Base-by-base conservation (phyloP, 2,888 invertebrate genomes). In the Cloeon dipterum region DNA sequence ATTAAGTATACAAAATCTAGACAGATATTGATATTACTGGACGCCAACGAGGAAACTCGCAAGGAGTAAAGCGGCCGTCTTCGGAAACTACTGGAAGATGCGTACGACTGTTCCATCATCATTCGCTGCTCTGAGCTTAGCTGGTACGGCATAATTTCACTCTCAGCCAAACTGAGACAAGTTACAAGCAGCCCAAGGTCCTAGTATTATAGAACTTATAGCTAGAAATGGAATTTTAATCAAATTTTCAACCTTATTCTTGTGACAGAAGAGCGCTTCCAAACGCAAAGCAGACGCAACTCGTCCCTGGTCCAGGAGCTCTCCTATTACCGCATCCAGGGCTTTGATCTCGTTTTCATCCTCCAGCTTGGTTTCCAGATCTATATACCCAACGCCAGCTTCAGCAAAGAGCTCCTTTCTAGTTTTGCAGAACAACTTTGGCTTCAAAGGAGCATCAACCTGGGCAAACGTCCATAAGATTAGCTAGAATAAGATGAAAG, bases 81-180 rank as follows among this genome's bases (percentile, higher is more conserved):
- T 29, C 29, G 8, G n/a, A 29, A 29, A n/a, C 29, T 29, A 5
- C 29, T 16, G 5, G 29, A 29, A 11, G 29, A 10, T n/a, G 14
- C n/a, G 7, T 14, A 11, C 29, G 29, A 14, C n/a, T 14, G 29
- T 14, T 29, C 29, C 7, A 29, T 29, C 13, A 29, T n/a, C 7
- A n/a, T 5, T 5, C 29, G 8, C 16, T 29, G 29, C 29, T 29
- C 29, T 5, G 29, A 29, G 29, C 29, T 29, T 7, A 29, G 38
- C 14, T 38, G 38, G 26, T 33, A 38, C 18, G 38, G 38, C 33
- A 33, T 25, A 13, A 38, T n/a, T 11, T 63, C 57, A 3, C 69
- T 69, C 50, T 75, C 74, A 1, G 72, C 74, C 37, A 75, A 50
- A 47, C 62, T 64, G 43, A 69, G 55, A 43, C 71, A 73, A 2